Evolutionary conservation across 2,113 vertebrate genomes (phyloP).

Genomic region (Narcine bancroftii): DNA sequence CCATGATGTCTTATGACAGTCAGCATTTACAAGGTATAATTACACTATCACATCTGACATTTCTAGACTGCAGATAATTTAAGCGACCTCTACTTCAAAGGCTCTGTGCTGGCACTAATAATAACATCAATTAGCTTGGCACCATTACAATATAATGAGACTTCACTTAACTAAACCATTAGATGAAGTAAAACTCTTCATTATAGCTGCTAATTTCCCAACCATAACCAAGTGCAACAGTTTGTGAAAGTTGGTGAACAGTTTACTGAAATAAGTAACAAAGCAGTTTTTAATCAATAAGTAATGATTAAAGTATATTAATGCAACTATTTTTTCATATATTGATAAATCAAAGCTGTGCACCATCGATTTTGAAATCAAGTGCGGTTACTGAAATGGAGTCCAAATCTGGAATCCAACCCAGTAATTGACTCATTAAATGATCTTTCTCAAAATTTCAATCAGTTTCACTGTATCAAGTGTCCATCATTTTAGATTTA

Average conservation of each 20-base stretch:
- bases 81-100: constrained; percentile 70
- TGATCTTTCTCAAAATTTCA: not conserved
- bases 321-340: not conserved
- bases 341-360: not conserved
- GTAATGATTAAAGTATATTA: constrained; percentile 11
- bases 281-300: constrained; percentile 4
- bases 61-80: constrained; percentile 74
- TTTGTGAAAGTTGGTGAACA: constrained; percentile 46
- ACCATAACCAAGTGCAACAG: constrained; percentile 72
- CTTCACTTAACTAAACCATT: constrained; percentile 71
- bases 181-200: constrained; percentile 73
- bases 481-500: too few relatives aligned
- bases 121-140: constrained; percentile 80
- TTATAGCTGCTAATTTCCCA: constrained; percentile 73
- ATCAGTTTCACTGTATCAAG: not conserved
- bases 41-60: constrained; percentile 78
- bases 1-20: constrained; percentile 77
- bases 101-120: constrained; percentile 72
- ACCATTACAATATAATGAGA: constrained; percentile 78
- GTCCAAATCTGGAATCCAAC: not conserved
- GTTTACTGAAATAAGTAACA: not conserved
- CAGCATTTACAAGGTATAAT: constrained; percentile 77
- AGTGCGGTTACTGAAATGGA: not conserved
- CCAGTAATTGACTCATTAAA: not conserved
- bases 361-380: not conserved